Base-by-base conservation (phyloP, 2,113 vertebrate species). In the Fukomys damarensis region DNA sequence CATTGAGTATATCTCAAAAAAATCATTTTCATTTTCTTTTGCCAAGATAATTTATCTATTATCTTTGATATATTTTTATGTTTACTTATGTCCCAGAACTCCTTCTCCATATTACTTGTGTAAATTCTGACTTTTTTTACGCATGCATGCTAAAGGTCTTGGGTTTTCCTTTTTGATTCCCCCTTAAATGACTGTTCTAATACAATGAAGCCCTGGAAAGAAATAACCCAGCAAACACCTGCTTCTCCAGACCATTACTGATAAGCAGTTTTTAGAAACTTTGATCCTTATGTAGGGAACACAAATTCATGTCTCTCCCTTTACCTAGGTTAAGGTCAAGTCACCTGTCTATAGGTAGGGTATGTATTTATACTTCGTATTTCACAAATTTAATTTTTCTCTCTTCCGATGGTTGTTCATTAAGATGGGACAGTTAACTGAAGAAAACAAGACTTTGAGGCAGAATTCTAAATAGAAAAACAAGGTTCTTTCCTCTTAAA, bases 361-460 rank as follows among this genome's bases (percentile, higher is more conserved):
- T 26, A 10, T 74, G 4, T 54, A 58, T 61, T 77, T 92, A 70
- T n/a, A 61, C 10, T 20, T 92, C 9, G 17, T 92, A 94, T 76
- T 14, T 89, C 77, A 83, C 12, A 77, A 17, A 54, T 65, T 84
- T 61, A 70, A 54, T 58, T 79, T 65, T 74, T 14, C 59, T 72
- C 17, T 56, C 87, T 94, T 96, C 54, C 66, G n/a, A 26, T 70
- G 66, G 4, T 43, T 49, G 43, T 89, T 92, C 26, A 76, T 35
- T 9, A 95, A 77, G 35, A 14, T 17, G 68, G 9, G 76, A 46
- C 86, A 86, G 14, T 76, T 77, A 86, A 95, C 20, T 58, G 86
- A 49, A 90, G 59, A n/a, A 93, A 95, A 91, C 1, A 72, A 5
- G 14, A 91, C 85, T 92, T 63, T 43, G 94, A 92, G 3, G 30